Evolutionary conservation across 2,113 vertebrate genomes (phyloP), one percentile per base, ranked within the genome.

Genomic region (Anguilla rostrata): DNA sequence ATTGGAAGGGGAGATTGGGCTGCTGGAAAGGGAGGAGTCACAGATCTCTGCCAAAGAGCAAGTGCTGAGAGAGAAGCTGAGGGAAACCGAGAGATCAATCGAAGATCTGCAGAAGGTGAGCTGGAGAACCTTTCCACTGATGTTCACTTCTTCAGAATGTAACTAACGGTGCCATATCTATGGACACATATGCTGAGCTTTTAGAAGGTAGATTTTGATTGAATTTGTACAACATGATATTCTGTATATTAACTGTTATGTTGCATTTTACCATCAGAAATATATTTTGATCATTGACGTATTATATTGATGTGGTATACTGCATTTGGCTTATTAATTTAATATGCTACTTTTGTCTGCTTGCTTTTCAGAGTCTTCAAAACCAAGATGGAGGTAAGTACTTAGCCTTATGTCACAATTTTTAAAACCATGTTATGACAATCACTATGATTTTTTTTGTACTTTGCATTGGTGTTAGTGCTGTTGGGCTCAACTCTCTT

Each of bases 1-100:
- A 94, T 90, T 99, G 91, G 98, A 98, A 92, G 95, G 96, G 90
- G 98, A 99, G 93, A 99, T 99, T 84, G 93, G 95, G 86, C 92
- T 94, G 0, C 95, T 99, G 87, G 98, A 99, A 93, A 96, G 95
- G 60, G 98, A 99, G 92, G 98, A 99, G 94, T 98, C 97, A 66
- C 97, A 96, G 92, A 98, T 99, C 94, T 98, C 98, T 86, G 98
- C 98, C 94, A 99, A 99, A 96, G 98, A 99, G 90, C 97, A 97
- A 94, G 91, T 97, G 91, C 97, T 99, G 91, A 93, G 97, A 89
- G 97, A 99, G 92, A 98, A 97, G 60, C 94, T 99, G 86, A 97
- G 97, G 89, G 97, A 98, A 92, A 97, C 97, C 0, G 98, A 99
- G 90, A 96, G 95, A 91, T 98, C 98, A 9, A 97, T 98, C 78